Evolutionary conservation across 2,113 vertebrate genomes (phyloP).

Genomic region (Hipposideros armiger): DNA sequence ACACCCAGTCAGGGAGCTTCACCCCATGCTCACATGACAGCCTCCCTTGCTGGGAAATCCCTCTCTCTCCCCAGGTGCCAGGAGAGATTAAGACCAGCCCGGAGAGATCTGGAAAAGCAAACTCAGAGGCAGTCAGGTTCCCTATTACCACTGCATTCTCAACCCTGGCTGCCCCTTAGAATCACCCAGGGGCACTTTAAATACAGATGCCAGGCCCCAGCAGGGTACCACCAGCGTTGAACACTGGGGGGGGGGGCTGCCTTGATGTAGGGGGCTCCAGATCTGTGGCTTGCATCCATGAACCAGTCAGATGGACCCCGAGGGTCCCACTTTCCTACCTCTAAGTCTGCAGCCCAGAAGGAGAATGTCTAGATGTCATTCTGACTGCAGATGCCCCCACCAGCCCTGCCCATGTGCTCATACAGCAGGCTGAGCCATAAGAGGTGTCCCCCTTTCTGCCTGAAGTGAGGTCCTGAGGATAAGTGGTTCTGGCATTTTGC

Average conservation of each 20-base stretch:
- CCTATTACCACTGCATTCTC: background rate
- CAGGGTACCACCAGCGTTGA: background rate
- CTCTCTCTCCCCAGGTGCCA: background rate
- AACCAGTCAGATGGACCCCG: background rate
- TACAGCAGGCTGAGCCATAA: background rate
- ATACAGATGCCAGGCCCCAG: background rate
- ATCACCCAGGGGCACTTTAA: background rate
- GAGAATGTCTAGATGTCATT: background rate
- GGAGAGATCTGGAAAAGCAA: background rate
- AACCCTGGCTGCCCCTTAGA: background rate
- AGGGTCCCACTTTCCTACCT: background rate
- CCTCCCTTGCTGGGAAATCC: conserved; percentile 37
- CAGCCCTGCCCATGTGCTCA: background rate
- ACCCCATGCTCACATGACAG: background rate
- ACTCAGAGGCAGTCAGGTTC: background rate
- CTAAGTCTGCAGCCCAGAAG: background rate
- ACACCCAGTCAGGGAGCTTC: background rate
- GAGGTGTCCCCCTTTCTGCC: background rate
- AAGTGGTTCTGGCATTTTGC: background rate
- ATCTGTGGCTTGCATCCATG: background rate
- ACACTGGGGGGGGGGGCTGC: background rate
- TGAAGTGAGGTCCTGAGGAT: background rate
- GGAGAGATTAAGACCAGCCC: background rate
- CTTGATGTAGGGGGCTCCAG: background rate
- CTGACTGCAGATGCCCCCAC: background rate